Base-by-base conservation (phyloP, 1,140 invertebrate genomes). In the Drosophila bipectinata region DNA sequence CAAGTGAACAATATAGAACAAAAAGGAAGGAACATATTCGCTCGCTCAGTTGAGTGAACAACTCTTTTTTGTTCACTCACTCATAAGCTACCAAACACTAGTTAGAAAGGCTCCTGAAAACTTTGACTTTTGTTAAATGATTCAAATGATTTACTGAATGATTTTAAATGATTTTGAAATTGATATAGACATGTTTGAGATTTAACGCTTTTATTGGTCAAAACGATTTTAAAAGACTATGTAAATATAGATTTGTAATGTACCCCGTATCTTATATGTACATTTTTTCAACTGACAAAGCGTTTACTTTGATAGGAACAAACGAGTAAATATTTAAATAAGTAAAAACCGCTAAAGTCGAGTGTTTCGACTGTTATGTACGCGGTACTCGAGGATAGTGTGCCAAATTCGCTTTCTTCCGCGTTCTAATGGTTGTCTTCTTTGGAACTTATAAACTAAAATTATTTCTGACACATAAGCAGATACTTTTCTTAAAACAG, bases 201-300 rank as follows among this genome's bases (percentile, higher is more conserved):
- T 75, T 75, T 58, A 75, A 75, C 74, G 58, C 48, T 39, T 66
- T 64, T 74, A 75, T 75, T 75, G 24, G 53, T 57, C 72, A 75
- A 66, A 75, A 75, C 60, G 63, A 58, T 39, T 75, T 75, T 37
- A 57, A 75, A 18, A 44, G 39, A 75, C 72, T 74, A 61, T 14
- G 15, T 18, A 18, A 18, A 18, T 44, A 47, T 9, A 10, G 34
- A 30, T 24, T 53, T 69, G 45, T 39, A 45, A 57, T 63, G 30
- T 26, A 71, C 37, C 28, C 57, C 34, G 69, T 71, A 49, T 55
- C 34, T 48, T 59, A 67, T 67, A 76, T 58, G 66, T 75, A 10
- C 15, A 18, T 21, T 32, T 32, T 55, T 21, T 59, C 30, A 60
- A 75, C 49, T 66, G 75, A 59, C 60, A 55, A 67, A 76, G 72